phyloP scores from a whole-genome alignment of 2,888 invertebrate species.

The Ceriagrion tenellum region DNA sequence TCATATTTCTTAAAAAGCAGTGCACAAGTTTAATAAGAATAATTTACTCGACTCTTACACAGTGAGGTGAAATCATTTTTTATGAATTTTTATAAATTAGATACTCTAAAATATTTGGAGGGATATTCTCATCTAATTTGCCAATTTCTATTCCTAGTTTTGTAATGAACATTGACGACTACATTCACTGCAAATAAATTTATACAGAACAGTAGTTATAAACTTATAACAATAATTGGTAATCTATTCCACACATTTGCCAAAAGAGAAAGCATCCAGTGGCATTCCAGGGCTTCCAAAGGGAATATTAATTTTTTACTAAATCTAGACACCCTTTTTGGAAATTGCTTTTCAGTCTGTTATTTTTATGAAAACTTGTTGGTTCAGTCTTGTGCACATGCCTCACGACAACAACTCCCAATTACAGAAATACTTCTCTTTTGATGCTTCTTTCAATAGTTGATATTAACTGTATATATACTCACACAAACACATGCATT shows the following conservation, averaged over 20 bases:
- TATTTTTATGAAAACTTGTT: slow-evolving; percentile 41
- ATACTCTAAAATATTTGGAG: slow-evolving; percentile 3
- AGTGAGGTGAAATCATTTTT: slow-evolving; percentile 17
- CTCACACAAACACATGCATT: slow-evolving; percentile 50
- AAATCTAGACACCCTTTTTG: slow-evolving; percentile 21
- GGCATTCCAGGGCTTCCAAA: slow-evolving; percentile 49
- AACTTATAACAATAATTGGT: slow-evolving; percentile 47
- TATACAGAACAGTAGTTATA: slow-evolving; percentile 37
- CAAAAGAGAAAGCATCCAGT: slow-evolving; percentile 37
- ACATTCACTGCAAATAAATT: slow-evolving; percentile 37
- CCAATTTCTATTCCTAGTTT: slow-evolving; percentile 25
- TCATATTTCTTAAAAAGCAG: slow-evolving; percentile 50
- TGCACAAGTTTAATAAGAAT: slow-evolving; percentile 58
- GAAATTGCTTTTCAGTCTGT: slow-evolving; percentile 34
- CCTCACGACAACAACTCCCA: slow-evolving; percentile 59
- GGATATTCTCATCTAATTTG: slow-evolving; percentile 13
- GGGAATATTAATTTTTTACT: slow-evolving; percentile 51
- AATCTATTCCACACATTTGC: slow-evolving; percentile 1
- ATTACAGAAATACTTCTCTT: slow-evolving; percentile 62
- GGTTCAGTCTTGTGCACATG: slow-evolving; percentile 63
- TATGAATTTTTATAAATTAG: slow-evolving; percentile 28
- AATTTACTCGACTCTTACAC: neutral
- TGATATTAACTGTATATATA: slow-evolving; percentile 64
- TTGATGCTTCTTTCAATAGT: slow-evolving; percentile 61
- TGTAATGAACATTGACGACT: slow-evolving; percentile 19